Base-by-base conservation (phyloP, 2,888 invertebrate genomes). In the Drosophila nr. perissopoda region DNA sequence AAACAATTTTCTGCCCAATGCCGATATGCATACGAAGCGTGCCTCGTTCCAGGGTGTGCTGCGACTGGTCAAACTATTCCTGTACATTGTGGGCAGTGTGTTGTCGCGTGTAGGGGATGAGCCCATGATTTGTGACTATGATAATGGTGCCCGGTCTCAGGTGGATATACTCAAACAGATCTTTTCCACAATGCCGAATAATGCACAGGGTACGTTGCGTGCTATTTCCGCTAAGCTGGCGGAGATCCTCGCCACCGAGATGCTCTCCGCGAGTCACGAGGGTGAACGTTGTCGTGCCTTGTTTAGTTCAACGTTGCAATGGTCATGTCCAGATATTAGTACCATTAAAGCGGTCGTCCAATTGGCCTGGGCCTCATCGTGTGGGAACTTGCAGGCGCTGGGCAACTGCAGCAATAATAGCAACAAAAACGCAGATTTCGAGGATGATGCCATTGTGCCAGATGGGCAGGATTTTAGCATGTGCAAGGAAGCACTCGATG, bases 401-500 rank as follows among this genome's bases (percentile, higher is more conserved):
- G 95, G 96, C 72, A 95, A 95, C 18, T 45, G 45, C 90, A 94
- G 95, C 36, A 94, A 94, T 69, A 45, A 45, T 45, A 45, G 45
- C 13, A 45, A 45, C 27, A 45, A 45, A 45, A 45, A 25, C 27
- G 45, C 45, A 25, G 94, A 94, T 73, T 93, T 93, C 62, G 91
- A 91, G 53, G 90, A 92, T 42, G 92, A 92, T 56, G 93, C 92
- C 52, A 93, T 95, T 73, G 93, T 93, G 76, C 95, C 96, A 31
- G 96, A 96, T 80, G 94, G 95, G 6, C 95, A 95, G 77, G 96
- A 96, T 88, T 90, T 94, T 91, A 57, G 93, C 94, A 96, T 98
- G 90, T 98, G 98, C 89, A 97, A 97, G 86, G 99, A 99, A 94
- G 97, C 98, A 56, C 94, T 99, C 92, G 99, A 99, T 94, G 96